Evolutionary conservation across 2,888 invertebrate species (phyloP).

Genomic region (Luperina testacea): DNA sequence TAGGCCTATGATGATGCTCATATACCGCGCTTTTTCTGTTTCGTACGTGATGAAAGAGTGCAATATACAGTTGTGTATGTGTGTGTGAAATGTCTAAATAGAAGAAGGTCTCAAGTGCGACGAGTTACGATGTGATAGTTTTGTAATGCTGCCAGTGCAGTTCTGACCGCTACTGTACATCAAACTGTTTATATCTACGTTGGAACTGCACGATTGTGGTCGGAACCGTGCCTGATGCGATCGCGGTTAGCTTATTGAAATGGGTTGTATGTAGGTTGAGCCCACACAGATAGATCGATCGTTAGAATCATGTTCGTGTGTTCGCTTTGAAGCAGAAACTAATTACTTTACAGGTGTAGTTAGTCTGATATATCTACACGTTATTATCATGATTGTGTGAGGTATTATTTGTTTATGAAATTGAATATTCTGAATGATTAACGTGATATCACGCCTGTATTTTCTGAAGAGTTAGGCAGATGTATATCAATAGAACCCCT

Average conservation of each 20-base stretch:
- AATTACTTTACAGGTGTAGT: not conserved
- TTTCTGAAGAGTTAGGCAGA: too few species aligned
- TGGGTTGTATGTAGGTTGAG: slow-evolving; percentile 4
- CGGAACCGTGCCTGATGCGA: slow-evolving; percentile 31
- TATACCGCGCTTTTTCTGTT: too few species aligned
- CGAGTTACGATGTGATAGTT: too few species aligned
- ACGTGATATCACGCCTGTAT: too few species aligned
- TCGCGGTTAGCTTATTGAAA: slow-evolving; percentile 22
- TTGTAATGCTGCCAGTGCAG: too few species aligned
- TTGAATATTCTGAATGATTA: not conserved
- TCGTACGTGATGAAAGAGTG: too few species aligned
- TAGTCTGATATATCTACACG: not conserved
- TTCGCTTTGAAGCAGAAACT: slow-evolving; percentile 12
- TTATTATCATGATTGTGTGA: not conserved
- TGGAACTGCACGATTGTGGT: slow-evolving; percentile 38
- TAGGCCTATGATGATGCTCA: too few species aligned
- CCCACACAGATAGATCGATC: slow-evolving; percentile 6
- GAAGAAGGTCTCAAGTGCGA: too few species aligned
- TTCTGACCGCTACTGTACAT: too few species aligned
- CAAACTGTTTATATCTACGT: slow-evolving; percentile 16
- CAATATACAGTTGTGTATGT: too few species aligned
- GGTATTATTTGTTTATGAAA: not conserved
- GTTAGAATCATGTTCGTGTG: slow-evolving; percentile 15
- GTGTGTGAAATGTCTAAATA: too few species aligned
- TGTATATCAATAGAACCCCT: too few species aligned